These are phyloP conservation scores for Potamarius usumacintae DNA, from an alignment of 2,113 vertebrate species.

Conservation along the genomic window DNA sequence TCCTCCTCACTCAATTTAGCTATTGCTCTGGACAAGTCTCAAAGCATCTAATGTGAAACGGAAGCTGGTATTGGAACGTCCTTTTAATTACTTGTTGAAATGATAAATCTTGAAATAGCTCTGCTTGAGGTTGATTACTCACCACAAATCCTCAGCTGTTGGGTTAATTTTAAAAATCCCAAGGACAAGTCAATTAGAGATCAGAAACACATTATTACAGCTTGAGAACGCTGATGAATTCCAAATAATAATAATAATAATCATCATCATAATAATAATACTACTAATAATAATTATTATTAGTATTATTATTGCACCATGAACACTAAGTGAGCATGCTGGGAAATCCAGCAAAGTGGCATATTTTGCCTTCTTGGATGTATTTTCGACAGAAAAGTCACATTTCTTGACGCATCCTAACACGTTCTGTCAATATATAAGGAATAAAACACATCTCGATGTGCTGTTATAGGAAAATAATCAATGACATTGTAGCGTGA, in stretches of 20 bases:
- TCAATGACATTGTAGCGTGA: not conserved
- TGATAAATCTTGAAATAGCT: constrained; percentile 34
- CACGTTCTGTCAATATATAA: not conserved
- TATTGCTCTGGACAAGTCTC: constrained; percentile 33
- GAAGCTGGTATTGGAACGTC: constrained; percentile 9
- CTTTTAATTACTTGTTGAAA: constrained; percentile 32
- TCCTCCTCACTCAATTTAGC: not conserved
- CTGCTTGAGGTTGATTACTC: constrained; percentile 24
- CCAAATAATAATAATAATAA: not conserved
- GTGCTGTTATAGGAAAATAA: not conserved
- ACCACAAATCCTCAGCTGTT: constrained; percentile 23
- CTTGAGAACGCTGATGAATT: not conserved
- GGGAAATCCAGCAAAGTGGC: not conserved
- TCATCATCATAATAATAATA: too few relatives aligned
- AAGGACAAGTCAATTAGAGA: constrained; percentile 15
- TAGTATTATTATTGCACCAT: not conserved
- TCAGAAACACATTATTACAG: constrained; percentile 1
- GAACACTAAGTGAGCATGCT: not conserved
- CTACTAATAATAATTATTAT: not conserved
- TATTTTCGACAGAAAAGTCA: not conserved
- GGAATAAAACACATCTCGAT: not conserved
- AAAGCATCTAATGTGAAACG: constrained; percentile 41
- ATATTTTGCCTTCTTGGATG: not conserved
- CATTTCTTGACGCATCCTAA: not conserved
- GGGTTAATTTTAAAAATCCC: not conserved